Base-by-base conservation (phyloP, 23 tunicate species). In the Halocynthia aurantium region DNA sequence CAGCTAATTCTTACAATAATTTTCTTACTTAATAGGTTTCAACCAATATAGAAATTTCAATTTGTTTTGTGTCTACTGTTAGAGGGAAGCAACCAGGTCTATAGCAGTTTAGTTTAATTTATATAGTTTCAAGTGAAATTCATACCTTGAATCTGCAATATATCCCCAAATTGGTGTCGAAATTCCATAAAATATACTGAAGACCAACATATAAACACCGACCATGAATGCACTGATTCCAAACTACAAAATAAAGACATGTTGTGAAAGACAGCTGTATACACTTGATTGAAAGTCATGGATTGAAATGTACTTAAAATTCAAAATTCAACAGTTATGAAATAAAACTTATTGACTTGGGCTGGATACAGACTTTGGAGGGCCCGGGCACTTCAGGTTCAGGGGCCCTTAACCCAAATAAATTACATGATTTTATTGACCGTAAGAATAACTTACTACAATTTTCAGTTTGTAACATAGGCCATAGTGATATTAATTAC, bases 151-250 rank as follows among this genome's bases (percentile, higher is more conserved):
- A 58, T 90, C 97, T 10, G 90, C 80, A 9, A 90, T 70, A 83
- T 90, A 90, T 17, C 97, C 97, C 97, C 97, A 90, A 11, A 90
- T 51, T 7, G 97, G 97, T 19, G 97, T 85, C 58, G 87, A 76
- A 4, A 88, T 81, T 17, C 86, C 90, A 52, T 90, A 90, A 64
- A 76, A 90, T 8, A 90, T 71, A 57, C 90, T 85, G 81, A 84
- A 70, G 53, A 81, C 86, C 63, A 90, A 67, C 49, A 81, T 81
- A 5, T 67, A 69, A 0, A 85, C 80, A 7, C 97, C 90, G 54
- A 85, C 80, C 84, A 81, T 84, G 13, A 82, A 61, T 13, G 96
- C 82, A 52, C 69, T 55, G 76, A 84, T 70, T n/a, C 81, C n/a
- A 70, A 90, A 85, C 97, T 90, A 74, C 53, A 71, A 53, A 49